Evolutionary conservation across 2,888 invertebrate species (phyloP), one percentile per base, ranked within the genome.

Genomic region (Eucera pruinosa): DNA sequence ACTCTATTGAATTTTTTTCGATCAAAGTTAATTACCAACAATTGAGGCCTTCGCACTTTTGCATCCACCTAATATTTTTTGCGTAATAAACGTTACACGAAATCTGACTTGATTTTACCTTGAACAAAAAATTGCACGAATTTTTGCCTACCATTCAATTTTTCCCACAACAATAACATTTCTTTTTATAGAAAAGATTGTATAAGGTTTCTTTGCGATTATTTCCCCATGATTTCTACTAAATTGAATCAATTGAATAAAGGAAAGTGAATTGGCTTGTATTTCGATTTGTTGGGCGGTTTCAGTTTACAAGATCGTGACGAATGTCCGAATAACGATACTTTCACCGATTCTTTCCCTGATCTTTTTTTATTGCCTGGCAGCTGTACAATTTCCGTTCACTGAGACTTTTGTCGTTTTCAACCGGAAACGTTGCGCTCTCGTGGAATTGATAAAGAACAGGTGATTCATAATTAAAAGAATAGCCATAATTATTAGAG

Each of bases 271-370:
- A 78, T 58, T 58, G 64, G 69, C 78, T 62, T 52, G 70, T 47
- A 41, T 11, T 58, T 65, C 61, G 61, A 76, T 62, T 66, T 57
- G 45, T 27, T 47, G 65, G 73, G 75, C 71, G 74, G 70, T 65
- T 39, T 15, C 81, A 78, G 72, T 80, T 78, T 80, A 68, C 78
- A 78, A 69, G 72, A 81, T 85, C 82, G 81, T 83, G 79, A 83
- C 80, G 81, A 79, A 77, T 76, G 65, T 67, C 65, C 70, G 73
- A 64, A 78, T 68, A 57, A 71, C 18, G 60, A 68, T 72, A 80
- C 84, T 86, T 86, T 86, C 84, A 82, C 82, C 74, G 66, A 80
- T 83, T 75, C 70, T 23, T 52, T 36, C 45, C 13, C 15, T 9
- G 30, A 33, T 36, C 20, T 18, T 20, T 33, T 72, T 45, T 13